Evolutionary conservation across 2,888 invertebrate genomes (phyloP), one percentile per base, ranked within the genome.

Genomic region (Ernsta delagoae): DNA sequence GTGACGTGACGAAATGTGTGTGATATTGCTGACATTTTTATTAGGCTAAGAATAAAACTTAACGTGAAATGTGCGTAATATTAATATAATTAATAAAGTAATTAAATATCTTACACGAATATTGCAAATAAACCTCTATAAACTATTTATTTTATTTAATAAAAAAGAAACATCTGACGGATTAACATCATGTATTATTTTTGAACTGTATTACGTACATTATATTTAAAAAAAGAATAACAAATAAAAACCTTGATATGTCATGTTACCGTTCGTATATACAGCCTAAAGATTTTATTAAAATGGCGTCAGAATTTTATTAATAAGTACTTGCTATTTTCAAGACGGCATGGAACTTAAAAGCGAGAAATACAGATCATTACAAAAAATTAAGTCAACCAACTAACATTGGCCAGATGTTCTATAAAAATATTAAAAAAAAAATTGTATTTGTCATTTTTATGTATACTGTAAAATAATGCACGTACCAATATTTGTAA

Each of bases 81-180:
- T 41, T 41, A 3, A 7, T 41, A 7, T 45, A 45, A 11, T 45
- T 24, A 24, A 24, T 4, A 45, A 11, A 45, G 4, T n/a, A n/a
- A n/a, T n/a, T 3, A 16, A 59, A 41, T 8, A 36, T 39, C 3
- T 4, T 53, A 48, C 31, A 31, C 24, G 62, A 56, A 41, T 48
- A 39, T 70, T 73, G 71, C 74, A 73, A 71, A 66, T 45, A 66
- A 65, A 66, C 75, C 70, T 41, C 1, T 8, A 39, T 6, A 39
- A 39, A 39, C n/a, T 45, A n/a, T 45, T 9, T 9, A 9, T 39
- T 31, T 36, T 59, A 6, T 39, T 12, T 16, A 59, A 45, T 34
- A 57, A n/a, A 57, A 31, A 4, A 39, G 5, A 41, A n/a, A 45
- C 45, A 4, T 53, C 53, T 48, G 48, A 48, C 34, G 45, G 61